phyloP scores from a whole-genome alignment of 1,140 invertebrate genomes.

The Aplysia californica region DNA sequence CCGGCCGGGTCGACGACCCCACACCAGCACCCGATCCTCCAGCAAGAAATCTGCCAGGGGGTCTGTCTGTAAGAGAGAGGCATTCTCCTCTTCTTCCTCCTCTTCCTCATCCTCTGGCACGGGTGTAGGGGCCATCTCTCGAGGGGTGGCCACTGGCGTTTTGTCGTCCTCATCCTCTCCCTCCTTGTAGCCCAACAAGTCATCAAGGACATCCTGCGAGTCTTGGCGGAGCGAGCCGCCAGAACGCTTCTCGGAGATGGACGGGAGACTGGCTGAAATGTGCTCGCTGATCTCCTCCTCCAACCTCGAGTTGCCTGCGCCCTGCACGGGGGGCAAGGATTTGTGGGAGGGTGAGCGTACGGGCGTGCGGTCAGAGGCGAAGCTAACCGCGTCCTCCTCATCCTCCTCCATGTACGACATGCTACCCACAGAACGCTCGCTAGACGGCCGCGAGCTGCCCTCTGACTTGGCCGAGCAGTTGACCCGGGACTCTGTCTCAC shows the following conservation, averaged over 20 bases:
- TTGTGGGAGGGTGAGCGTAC: constrained; percentile 1
- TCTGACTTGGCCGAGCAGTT: constrained; percentile 31
- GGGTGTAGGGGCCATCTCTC: constrained; percentile 30
- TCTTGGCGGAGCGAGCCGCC: neutral
- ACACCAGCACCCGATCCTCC: constrained; percentile 91
- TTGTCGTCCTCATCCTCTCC: constrained; percentile 46
- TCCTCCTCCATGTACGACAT: constrained; percentile 27
- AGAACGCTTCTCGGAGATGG: constrained; percentile 37
- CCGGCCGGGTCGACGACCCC: constrained; percentile 84
- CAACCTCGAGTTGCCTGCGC: neutral
- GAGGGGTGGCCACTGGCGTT: constrained; percentile 50
- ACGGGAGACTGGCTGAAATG: constrained; percentile 41
- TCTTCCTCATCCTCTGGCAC: constrained; percentile 3
- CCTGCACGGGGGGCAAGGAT: neutral
- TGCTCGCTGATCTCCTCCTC: constrained; percentile 50
- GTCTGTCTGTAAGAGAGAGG: constrained; percentile 37
- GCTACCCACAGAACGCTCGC: constrained; percentile 37
- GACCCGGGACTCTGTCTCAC: constrained; percentile 39
- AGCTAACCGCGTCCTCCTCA: constrained; percentile 37
- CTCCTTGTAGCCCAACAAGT: constrained; percentile 14
- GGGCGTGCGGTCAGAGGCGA: constrained; percentile 33
- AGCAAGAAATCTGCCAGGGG: constrained; percentile 70
- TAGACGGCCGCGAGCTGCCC: constrained; percentile 49
- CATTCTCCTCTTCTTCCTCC: constrained; percentile 26
- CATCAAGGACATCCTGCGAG: constrained; percentile 12